A percentile compares a stretch with the other conserved stretches of the same genome.
Evolutionary conservation across 2,113 vertebrate genomes (phyloP).

Genomic region (Emydocephalus ijimae): DNA sequence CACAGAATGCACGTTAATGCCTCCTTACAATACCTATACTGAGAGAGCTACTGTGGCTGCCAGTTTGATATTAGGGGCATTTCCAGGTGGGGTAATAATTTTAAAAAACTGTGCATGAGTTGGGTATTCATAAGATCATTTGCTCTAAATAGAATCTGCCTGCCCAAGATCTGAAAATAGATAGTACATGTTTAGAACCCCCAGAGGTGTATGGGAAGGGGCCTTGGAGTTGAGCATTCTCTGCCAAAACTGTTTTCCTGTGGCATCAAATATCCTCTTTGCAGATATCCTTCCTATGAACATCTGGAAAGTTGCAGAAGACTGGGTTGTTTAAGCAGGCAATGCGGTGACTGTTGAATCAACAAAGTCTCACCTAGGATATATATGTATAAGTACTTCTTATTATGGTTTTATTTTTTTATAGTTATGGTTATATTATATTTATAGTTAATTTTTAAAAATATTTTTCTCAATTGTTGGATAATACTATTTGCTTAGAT

Average conservation of each 20-base stretch:
- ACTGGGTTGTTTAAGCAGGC: not conserved
- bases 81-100: not conserved
- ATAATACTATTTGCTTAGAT: not conserved
- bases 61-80: not conserved
- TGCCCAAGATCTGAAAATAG: not conserved
- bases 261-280: not conserved
- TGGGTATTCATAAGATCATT: not conserved
- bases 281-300: not conserved
- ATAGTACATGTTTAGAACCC: not conserved
- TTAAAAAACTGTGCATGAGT: not conserved
- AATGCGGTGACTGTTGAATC: not conserved
- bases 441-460: not conserved
- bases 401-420: not conserved
- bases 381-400: not conserved
- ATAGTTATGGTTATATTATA: not conserved
- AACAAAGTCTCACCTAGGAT: not conserved
- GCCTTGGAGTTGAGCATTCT: not conserved
- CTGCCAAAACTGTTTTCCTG: not conserved
- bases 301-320: not conserved
- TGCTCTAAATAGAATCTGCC: not conserved
- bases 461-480: not conserved
- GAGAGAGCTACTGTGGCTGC: not conserved
- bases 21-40: not conserved
- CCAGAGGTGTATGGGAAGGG: not conserved
- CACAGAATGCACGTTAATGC: not conserved